Evolutionary conservation across 37 sponge, comb jelly and placozoan genomes (phyloP).

Genomic region (Sycon ciliatum): DNA sequence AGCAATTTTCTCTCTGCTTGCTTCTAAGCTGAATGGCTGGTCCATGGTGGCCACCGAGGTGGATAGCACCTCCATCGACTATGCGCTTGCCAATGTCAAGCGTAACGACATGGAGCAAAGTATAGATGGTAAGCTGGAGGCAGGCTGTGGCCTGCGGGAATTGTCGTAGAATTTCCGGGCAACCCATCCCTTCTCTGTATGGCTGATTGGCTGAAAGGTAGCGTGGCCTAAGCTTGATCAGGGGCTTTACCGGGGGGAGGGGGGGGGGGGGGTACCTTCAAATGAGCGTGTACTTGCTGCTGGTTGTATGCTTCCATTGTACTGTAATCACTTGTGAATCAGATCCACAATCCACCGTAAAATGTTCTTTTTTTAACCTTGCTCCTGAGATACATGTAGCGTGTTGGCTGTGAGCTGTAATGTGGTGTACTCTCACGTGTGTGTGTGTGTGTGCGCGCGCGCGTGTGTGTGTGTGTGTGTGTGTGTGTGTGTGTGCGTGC

Average conservation of each 20-base stretch:
- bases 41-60: slow-evolving; percentile 82
- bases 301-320: neutral
- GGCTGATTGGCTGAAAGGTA: too few species aligned
- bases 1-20: slow-evolving; percentile 84
- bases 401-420: neutral
- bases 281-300: neutral
- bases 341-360: too few species aligned
- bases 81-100: slow-evolving; percentile 57
- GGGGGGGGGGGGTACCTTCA: neutral
- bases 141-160: too few species aligned
- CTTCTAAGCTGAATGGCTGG: slow-evolving; percentile 69
- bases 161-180: too few species aligned
- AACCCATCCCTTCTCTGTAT: too few species aligned
- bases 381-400: too few species aligned
- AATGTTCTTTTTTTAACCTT: too few species aligned
- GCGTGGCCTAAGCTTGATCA: too few species aligned
- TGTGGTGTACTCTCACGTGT: neutral
- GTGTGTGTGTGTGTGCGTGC: neutral
- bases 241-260: neutral
- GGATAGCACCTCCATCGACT: slow-evolving; percentile 30
- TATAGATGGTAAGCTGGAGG: slow-evolving; percentile 43
- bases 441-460: neutral
- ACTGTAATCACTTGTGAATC: neutral
- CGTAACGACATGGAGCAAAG: slow-evolving; percentile 46
- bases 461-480: neutral